Conservation (phyloP, 2,113 vertebrate species). For the Carassius carassius region DNA sequence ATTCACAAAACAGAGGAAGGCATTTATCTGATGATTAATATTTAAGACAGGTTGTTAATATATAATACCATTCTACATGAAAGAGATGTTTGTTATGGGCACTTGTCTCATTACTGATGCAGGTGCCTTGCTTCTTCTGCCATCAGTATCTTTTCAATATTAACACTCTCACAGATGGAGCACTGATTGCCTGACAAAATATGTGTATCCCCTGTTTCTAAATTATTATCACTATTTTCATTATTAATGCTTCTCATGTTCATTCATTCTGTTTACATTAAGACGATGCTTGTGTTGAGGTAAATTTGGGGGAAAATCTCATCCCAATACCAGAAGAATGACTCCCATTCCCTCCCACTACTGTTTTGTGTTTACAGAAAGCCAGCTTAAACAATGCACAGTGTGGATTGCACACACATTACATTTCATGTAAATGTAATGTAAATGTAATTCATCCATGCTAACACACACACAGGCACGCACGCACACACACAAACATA, state of each 20-base stretch:
- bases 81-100: constrained; percentile 71
- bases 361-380: no score
- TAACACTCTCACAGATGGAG: constrained; percentile 74
- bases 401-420: no score
- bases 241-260: constrained; percentile 65
- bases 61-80: constrained; percentile 74
- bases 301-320: no score
- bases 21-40: constrained; percentile 75
- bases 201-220: constrained; percentile 69
- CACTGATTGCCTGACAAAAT: constrained; percentile 76
- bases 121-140: constrained; percentile 64
- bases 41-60: constrained; percentile 78
- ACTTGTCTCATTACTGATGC: constrained; percentile 73
- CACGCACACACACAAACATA: no score
- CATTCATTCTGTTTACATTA: constrained; percentile 66
- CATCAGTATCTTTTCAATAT: constrained; percentile 77
- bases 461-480: no score
- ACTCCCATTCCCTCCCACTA: no score
- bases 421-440: no score
- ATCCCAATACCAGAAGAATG: no score
- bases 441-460: no score
- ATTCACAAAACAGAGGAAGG: constrained; percentile 63
- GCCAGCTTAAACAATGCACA: no score
- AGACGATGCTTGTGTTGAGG: neutral
- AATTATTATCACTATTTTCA: constrained; percentile 72